phyloP scores from a whole-genome alignment of 2,888 invertebrate genomes.

The Cheilosia pagana region DNA sequence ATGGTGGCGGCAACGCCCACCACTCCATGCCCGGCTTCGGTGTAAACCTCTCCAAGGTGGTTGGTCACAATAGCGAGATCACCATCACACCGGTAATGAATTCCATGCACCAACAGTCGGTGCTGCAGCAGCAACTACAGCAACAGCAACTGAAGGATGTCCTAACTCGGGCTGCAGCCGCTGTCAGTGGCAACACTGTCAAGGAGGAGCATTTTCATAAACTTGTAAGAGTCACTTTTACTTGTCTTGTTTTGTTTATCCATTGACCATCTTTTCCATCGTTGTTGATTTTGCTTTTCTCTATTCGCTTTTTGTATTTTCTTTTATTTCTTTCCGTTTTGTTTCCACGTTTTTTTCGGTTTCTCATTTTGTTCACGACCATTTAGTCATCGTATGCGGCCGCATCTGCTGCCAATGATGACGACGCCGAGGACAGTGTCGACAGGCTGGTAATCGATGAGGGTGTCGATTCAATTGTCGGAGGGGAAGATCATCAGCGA shows the following conservation, averaged over 20 bases:
- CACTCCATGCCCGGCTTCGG: conserved; percentile 68
- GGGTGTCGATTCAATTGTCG: conserved; percentile 84
- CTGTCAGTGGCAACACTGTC: conserved; percentile 50
- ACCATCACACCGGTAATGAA: conserved; percentile 86
- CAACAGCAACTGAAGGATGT: conserved; percentile 72
- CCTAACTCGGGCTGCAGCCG: conserved; percentile 59
- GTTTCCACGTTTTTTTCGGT: conserved; percentile 26
- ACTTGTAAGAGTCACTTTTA: conserved; percentile 68
- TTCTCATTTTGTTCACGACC: conserved; percentile 3
- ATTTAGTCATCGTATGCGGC: conserved; percentile 56
- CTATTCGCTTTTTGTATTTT: conserved; percentile 69
- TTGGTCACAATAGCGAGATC: conserved; percentile 85
- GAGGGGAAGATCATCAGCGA: conserved; percentile 78
- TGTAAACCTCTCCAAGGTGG: conserved; percentile 82
- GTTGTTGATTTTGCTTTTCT: conserved; percentile 44
- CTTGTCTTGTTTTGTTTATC: background rate
- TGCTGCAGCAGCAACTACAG: conserved; percentile 76
- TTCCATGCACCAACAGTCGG: conserved; percentile 74
- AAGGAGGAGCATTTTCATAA: conserved; percentile 75
- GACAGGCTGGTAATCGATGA: conserved; percentile 87
- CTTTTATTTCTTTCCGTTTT: conserved; percentile 53
- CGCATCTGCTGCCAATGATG: conserved; percentile 79
- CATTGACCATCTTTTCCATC: background rate
- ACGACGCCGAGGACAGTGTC: conserved; percentile 87
- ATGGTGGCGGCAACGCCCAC: conserved; percentile 42